A percentile compares a stretch with the other conserved stretches of the same genome.
Evolutionary conservation across 2,888 invertebrate species (phyloP).

Genomic region (Eurytoma adleriae): DNA sequence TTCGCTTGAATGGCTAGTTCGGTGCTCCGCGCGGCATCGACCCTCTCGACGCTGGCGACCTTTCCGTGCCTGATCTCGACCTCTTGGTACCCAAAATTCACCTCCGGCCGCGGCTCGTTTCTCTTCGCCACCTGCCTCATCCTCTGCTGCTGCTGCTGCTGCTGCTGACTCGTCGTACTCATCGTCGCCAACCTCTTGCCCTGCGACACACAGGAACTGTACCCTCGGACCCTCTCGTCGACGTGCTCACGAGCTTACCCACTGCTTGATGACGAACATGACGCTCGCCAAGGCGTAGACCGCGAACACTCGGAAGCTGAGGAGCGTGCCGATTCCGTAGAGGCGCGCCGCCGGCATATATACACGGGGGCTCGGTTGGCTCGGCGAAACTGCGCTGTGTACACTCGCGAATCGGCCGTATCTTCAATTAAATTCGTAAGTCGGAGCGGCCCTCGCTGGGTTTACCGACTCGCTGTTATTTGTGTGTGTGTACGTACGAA

Average conservation of each 20-base stretch:
- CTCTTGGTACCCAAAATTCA: too few relatives aligned
- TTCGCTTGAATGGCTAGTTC: too few relatives aligned
- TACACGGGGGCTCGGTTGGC: background rate
- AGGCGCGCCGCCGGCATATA: background rate
- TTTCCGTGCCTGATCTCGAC: too few relatives aligned
- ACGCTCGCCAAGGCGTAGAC: background rate
- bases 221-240: too few relatives aligned
- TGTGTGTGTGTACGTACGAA: background rate
- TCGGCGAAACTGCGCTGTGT: slow-evolving; percentile 12
- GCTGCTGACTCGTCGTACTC: too few relatives aligned
- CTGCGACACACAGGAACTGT: background rate
- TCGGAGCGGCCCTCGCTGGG: background rate
- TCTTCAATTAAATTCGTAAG: background rate
- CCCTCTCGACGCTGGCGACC: too few relatives aligned
- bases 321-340: background rate
- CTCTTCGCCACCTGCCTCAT: too few relatives aligned
- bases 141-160: too few relatives aligned
- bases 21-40: too few relatives aligned
- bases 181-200: slow-evolving; percentile 16
- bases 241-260: slow-evolving; percentile 28
- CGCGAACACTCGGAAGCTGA: background rate
- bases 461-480: slow-evolving; percentile 38
- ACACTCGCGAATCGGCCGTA: background rate
- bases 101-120: too few relatives aligned
- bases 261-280: slow-evolving; percentile 43